phyloP scores from a whole-genome alignment of 2,888 invertebrate genomes.

The Oconnorella tubifera region DNA sequence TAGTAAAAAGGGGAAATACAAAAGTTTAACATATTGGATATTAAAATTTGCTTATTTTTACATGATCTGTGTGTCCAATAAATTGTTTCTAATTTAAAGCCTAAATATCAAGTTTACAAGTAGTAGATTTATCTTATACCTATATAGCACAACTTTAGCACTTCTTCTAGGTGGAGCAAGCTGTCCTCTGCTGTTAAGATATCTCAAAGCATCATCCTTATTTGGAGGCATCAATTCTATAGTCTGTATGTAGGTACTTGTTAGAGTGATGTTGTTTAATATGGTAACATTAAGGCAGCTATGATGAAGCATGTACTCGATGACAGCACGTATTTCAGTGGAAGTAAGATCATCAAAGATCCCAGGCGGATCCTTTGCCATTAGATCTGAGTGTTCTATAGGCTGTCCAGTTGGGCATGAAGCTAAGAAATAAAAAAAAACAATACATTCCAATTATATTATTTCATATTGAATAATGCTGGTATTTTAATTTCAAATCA shows the following conservation, averaged over 20 bases:
- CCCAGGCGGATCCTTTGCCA: neutral
- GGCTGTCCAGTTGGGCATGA: neutral
- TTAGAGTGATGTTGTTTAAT: constrained; percentile 5
- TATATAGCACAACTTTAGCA: constrained; percentile 20
- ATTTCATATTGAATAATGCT: no score
- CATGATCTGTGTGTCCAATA: no score
- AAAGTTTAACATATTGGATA: no score
- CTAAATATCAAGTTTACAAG: no score
- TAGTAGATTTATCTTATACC: no score
- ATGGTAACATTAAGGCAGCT: no score
- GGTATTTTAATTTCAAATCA: no score
- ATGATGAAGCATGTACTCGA: constrained; percentile 15
- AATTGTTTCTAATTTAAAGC: no score
- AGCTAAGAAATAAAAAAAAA: neutral
- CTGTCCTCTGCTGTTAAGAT: constrained; percentile 17
- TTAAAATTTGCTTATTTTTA: no score
- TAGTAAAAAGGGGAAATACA: no score
- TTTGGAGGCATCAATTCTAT: constrained; percentile 15
- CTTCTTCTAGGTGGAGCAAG: constrained; percentile 8
- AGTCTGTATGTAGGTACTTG: constrained; percentile 12
- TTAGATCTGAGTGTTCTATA: neutral
- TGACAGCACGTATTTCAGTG: constrained; percentile 15
- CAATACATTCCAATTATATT: no score
- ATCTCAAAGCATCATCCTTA: constrained; percentile 17
- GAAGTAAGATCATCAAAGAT: constrained; percentile 23